A percentile compares a stretch with the other conserved stretches of the same genome.
These are phyloP conservation scores for Rhagonycha lutea DNA, from an alignment of 2,888 invertebrate genomes.

Conservation along the genomic window DNA sequence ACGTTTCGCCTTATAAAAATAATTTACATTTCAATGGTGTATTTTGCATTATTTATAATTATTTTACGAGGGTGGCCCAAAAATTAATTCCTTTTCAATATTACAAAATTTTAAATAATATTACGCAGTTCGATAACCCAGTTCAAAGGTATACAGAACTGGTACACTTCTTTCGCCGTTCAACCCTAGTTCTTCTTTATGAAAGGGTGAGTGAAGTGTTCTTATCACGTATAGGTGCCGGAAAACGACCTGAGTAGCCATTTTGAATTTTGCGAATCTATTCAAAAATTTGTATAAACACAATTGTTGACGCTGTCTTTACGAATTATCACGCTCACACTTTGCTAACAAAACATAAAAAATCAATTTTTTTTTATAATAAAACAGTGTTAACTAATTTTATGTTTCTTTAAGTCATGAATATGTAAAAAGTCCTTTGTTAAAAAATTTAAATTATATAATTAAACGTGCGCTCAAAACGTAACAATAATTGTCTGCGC, in stretches of 20 bases:
- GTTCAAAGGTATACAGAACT: neutral
- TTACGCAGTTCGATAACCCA: neutral
- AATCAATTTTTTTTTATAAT: neutral
- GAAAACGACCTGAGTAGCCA: constrained; percentile 38
- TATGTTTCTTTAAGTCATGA: neutral
- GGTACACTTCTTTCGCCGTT: constrained; percentile 11
- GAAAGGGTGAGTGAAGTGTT: constrained; percentile 30
- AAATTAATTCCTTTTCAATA: neutral
- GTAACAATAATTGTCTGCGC: neutral
- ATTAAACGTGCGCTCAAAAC: neutral
- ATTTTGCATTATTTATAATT: no score
- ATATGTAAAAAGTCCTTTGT: neutral
- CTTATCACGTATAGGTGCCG: constrained; percentile 34
- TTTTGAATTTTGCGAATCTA: constrained; percentile 34
- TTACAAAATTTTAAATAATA: neutral
- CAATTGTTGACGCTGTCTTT: constrained; percentile 14
- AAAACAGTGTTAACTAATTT: neutral
- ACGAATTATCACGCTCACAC: neutral
- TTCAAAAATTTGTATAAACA: constrained; percentile 21
- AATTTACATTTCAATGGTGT: no score
- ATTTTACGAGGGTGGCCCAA: neutral
- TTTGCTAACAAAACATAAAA: neutral
- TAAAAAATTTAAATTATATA: neutral
- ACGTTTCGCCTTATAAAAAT: no score
- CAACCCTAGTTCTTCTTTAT: constrained; percentile 14